These are phyloP conservation scores for Dipodomys merriami DNA, from an alignment of 2,113 vertebrate genomes.

Conservation along the genomic window DNA sequence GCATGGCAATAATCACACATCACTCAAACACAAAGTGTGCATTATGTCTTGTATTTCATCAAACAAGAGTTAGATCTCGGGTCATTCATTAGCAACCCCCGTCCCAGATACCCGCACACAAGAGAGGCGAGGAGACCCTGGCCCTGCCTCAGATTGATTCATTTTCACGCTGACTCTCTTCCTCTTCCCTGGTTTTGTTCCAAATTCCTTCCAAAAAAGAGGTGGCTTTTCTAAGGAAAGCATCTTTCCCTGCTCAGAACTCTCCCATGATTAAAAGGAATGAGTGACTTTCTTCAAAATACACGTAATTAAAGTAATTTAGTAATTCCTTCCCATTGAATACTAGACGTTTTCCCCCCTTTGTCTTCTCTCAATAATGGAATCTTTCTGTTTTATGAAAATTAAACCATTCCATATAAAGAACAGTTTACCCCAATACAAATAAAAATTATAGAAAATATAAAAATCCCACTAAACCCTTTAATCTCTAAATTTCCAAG, in stretches of 20 bases:
- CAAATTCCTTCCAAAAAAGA: slow-evolving; percentile 20
- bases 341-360: background rate
- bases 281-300: slow-evolving; percentile 66
- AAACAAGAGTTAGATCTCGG: background rate
- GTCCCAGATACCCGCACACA: background rate
- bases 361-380: background rate
- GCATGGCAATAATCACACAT: slow-evolving; percentile 72
- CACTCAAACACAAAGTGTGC: slow-evolving; percentile 54
- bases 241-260: slow-evolving; percentile 72
- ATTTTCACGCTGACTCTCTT: background rate
- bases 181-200: background rate
- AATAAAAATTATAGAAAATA: slow-evolving; percentile 65
- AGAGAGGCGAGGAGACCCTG: background rate
- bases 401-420: slow-evolving; percentile 16
- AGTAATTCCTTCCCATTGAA: slow-evolving; percentile 74
- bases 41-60: slow-evolving; percentile 74
- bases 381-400: slow-evolving; percentile 56
- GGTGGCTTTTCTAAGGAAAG: slow-evolving; percentile 61
- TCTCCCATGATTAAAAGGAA: slow-evolving; percentile 70
- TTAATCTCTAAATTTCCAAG: slow-evolving; percentile 66
- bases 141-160: background rate
- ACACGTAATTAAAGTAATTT: slow-evolving; percentile 76
- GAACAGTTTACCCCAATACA: slow-evolving; percentile 61
- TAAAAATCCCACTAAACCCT: slow-evolving; percentile 60
- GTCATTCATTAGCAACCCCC: slow-evolving; percentile 37